A percentile compares a stretch with the other conserved stretches of the same genome.
Evolutionary conservation across 2,113 vertebrate genomes (phyloP).

Genomic region (Cyrtonyx montezumae): DNA sequence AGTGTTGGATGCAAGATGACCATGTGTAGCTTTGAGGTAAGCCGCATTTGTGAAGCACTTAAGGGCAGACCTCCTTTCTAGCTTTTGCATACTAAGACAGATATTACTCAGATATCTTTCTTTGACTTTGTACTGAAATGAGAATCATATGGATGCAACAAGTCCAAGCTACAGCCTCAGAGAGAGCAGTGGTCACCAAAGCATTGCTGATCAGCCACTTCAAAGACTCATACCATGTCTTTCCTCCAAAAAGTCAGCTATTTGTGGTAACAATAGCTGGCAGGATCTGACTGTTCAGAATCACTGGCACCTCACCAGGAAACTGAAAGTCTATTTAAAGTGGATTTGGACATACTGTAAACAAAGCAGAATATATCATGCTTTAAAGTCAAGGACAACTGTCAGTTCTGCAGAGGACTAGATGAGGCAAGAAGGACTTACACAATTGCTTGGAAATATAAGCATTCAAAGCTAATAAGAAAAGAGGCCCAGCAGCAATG

Average conservation of each 20-base stretch:
- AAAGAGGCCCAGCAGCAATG: slow-evolving; percentile 56
- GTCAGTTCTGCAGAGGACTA: background rate
- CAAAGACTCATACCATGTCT: slow-evolving; percentile 1
- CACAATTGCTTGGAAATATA: slow-evolving; percentile 25
- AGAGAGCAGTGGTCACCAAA: background rate
- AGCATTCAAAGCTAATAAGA: slow-evolving; percentile 63
- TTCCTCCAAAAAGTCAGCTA: background rate
- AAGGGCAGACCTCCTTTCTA: background rate
- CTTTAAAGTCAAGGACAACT: slow-evolving; percentile 62
- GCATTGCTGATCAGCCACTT: slow-evolving; percentile 22
- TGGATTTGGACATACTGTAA: slow-evolving; percentile 38
- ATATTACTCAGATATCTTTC: background rate
- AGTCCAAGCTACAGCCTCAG: background rate
- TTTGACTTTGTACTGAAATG: slow-evolving; percentile 15
- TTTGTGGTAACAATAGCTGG: slow-evolving; percentile 23
- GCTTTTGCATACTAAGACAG: background rate
- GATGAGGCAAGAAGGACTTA: slow-evolving; percentile 43
- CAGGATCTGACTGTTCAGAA: slow-evolving; percentile 40
- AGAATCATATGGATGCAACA: background rate
- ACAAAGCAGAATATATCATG: slow-evolving; percentile 29
- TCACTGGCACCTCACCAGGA: slow-evolving; percentile 54
- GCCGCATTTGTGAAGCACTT: background rate
- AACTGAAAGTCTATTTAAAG: background rate
- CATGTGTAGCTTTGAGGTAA: background rate
- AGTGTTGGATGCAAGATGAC: background rate